Base-by-base conservation (phyloP, 2,113 vertebrate genomes). In the Steatornis caripensis region DNA sequence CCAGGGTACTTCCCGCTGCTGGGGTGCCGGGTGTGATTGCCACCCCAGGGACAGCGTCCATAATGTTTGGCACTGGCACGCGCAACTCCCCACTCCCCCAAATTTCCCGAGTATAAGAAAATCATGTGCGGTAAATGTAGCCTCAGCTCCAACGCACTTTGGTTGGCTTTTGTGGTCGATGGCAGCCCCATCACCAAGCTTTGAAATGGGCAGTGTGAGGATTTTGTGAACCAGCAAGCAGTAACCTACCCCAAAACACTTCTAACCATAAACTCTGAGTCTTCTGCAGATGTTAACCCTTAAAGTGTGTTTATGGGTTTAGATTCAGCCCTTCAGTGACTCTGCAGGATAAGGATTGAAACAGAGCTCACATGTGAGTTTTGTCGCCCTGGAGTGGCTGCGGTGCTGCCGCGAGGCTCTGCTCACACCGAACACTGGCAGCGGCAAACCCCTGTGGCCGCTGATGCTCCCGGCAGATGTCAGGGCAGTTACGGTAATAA, bases 131-230 rank as follows among this genome's bases (percentile, higher is more conserved):
- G 0, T 18, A 51, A 80, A 49, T 0, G 0, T 17, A 57, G 37
- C 41, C 46, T 54, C 45, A 60, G 39, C 3, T 0, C 26, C 1
- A 1, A 21, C 1, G 0, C 1, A 0, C 34, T 37, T 53, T 4
- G 2, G 20, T n/a, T 65, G 45, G 30, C 32, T 49, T 65, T 61
- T 76, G 39, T 21, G 36, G 39, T 29, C 4, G 1, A n/a, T 29
- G 72, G 37, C 49, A 69, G 43, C 49, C 87, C 49, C 2, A 0
- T 48, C 55, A 27, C 8, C 0, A 0, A 58, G 36, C 49, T 87
- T 80, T 6, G 6, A 54, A 87, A 84, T 53, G 15, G 23, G 27
- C 15, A 30, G 19, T 3, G 1, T 41, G 53, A 55, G 41, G 46
- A 29, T 68, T 82, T 68, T 41, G 37, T 46, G n/a, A 78, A 74